Evolutionary conservation across 2,113 vertebrate genomes (phyloP).

Genomic region (Condylura cristata): DNA sequence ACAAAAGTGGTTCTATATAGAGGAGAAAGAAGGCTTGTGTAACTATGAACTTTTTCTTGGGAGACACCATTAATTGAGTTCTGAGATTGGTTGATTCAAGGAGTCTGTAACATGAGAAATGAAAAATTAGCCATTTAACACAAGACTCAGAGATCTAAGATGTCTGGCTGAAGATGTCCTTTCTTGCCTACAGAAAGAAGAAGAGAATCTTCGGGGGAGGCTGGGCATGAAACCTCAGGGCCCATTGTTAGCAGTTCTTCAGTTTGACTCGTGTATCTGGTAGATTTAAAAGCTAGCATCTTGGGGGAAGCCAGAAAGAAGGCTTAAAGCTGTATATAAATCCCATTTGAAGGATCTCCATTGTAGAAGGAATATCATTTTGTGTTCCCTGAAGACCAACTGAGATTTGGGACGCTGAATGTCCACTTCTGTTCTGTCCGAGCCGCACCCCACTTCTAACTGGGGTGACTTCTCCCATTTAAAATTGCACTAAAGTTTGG

Average conservation of each 20-base stretch:
- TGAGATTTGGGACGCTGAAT: background rate
- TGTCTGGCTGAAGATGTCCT: background rate
- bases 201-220: background rate
- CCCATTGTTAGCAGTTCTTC: background rate
- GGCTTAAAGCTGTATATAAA: background rate
- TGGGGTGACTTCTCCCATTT: background rate
- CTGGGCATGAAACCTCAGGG: fast-evolving
- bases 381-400: background rate
- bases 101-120: background rate
- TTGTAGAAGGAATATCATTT: background rate
- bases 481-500: background rate
- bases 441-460: background rate
- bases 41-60: background rate
- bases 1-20: background rate
- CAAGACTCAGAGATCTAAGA: background rate
- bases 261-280: background rate
- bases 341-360: background rate
- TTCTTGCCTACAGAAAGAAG: background rate
- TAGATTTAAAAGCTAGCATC: background rate
- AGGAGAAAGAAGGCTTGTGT: background rate
- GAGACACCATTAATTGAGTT: background rate
- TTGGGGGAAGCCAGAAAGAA: background rate
- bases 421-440: background rate
- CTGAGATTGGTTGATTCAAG: background rate
- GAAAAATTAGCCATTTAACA: background rate